These are phyloP conservation scores for Pycnomerus fuliginosus DNA, from an alignment of 2,888 invertebrate genomes.

Conservation along the genomic window DNA sequence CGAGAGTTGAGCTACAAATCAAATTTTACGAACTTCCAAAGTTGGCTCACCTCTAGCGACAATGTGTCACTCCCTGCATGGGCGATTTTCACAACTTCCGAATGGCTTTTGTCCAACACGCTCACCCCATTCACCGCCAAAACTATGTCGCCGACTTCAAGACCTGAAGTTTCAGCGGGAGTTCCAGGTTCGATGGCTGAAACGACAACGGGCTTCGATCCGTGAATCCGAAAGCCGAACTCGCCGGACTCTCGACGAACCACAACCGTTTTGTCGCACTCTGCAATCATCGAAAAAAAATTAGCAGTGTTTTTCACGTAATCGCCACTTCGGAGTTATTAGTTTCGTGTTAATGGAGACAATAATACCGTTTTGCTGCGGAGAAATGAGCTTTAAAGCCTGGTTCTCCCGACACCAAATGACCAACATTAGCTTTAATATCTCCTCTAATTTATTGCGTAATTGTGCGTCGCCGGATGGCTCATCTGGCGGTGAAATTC, in stretches of 20 bases:
- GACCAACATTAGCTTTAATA: slow-evolving; percentile 78
- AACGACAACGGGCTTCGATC: slow-evolving; percentile 93
- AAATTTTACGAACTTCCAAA: neutral
- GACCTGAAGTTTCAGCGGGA: slow-evolving; percentile 87
- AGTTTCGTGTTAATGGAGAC: slow-evolving; percentile 6
- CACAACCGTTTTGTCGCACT: slow-evolving; percentile 84
- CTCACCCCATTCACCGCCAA: slow-evolving; percentile 87
- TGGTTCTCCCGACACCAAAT: slow-evolving; percentile 79
- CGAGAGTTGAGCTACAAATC: neutral
- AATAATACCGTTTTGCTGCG: slow-evolving; percentile 22
- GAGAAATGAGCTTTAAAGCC: slow-evolving; percentile 50
- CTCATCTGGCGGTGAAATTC: slow-evolving; percentile 2
- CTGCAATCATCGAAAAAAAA: slow-evolving; percentile 55
- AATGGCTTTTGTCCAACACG: slow-evolving; percentile 89
- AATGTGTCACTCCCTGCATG: slow-evolving; percentile 85
- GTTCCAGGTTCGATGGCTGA: slow-evolving; percentile 94
- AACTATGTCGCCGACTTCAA: slow-evolving; percentile 93
- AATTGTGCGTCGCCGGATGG: slow-evolving; percentile 51
- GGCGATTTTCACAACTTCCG: slow-evolving; percentile 89
- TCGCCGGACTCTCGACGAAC: slow-evolving; percentile 83
- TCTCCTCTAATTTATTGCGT: slow-evolving; percentile 70
- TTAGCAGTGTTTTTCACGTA: neutral
- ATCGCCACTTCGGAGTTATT: neutral
- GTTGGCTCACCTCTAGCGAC: slow-evolving; percentile 66
- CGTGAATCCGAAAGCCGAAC: slow-evolving; percentile 94